Evolutionary conservation across 2,888 invertebrate species (phyloP), one percentile per base, ranked within the genome.

Genomic region (Rhaphigaster nebulosa): DNA sequence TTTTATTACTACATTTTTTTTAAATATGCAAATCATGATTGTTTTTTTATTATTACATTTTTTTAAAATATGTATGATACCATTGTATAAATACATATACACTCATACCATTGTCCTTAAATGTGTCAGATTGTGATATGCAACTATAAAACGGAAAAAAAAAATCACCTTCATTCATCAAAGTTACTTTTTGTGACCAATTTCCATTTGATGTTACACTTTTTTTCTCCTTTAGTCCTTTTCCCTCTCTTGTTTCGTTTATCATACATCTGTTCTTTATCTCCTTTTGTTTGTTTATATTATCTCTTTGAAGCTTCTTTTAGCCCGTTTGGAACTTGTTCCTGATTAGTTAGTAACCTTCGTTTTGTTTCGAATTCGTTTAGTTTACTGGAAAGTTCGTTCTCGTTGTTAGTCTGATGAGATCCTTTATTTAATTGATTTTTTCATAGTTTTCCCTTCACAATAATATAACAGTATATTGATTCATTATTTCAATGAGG

Each of bases 191-290:
- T 12, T 13, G 12, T 20, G 38, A 38, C 38, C 29, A 76, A 65
- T 76, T 20, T 65, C 29, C 38, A 38, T 76, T 65, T 65, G 65
- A 65, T 20, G 34, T 38, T 38, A 76, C 34, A 6, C 70, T 20
- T 38, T 20, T 45, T 76, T 76, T 34, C 70, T 76, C 10, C 8
- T 38, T 38, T 8, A 34, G 34, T 70, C 34, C 29, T 65, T 29
- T 65, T n/a, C 26, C 65, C n/a, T 65, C 65, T 65, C 12, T 52
- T 76, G 4, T 76, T 34, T 76, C 34, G 34, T 76, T 38, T 34
- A 76, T 76, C 34, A 76, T 76, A 76, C 70, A 76, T 76, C 70
- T 76, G 70, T 76, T 76, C 70, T 38, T 76, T 38, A 76, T 76
- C 38, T 20, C 8, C 70, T 76, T 1, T 76, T 76, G 70, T 76